phyloP scores from a whole-genome alignment of 2,888 invertebrate species.

The Melieria picta region DNA sequence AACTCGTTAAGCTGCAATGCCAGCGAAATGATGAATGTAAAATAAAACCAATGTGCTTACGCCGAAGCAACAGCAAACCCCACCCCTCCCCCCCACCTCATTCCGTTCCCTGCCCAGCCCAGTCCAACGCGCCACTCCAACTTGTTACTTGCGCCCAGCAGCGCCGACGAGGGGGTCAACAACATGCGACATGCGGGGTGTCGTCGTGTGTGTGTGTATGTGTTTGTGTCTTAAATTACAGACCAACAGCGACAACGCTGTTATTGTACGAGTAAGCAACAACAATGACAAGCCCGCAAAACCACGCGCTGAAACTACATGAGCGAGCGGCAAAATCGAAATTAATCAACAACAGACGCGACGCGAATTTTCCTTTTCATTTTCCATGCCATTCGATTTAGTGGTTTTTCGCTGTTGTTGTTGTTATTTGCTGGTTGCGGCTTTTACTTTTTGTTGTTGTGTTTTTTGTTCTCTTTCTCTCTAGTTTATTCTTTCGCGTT shows the following conservation, averaged over 20 bases:
- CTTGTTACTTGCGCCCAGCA: too few relatives aligned
- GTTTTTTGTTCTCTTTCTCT: not conserved
- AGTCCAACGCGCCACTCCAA: too few relatives aligned
- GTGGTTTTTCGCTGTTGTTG: too few relatives aligned
- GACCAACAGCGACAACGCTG: too few relatives aligned
- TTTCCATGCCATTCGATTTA: not conserved
- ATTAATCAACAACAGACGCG: slow-evolving; percentile 47
- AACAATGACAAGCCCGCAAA: not conserved
- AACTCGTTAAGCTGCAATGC: slow-evolving; percentile 44
- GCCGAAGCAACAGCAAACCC: slow-evolving; percentile 7
- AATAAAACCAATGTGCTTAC: slow-evolving; percentile 41
- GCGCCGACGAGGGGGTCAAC: too few relatives aligned
- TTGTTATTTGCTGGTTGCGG: too few relatives aligned
- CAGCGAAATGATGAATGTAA: slow-evolving; percentile 40
- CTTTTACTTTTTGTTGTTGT: not conserved
- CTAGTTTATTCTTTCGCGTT: slow-evolving; percentile 1
- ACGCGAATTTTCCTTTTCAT: slow-evolving; percentile 42
- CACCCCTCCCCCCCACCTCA: too few relatives aligned
- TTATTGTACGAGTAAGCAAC: slow-evolving; percentile 4
- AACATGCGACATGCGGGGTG: too few relatives aligned
- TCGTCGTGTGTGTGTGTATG: too few relatives aligned
- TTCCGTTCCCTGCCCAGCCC: too few relatives aligned
- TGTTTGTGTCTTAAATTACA: too few relatives aligned
- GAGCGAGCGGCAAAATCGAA: slow-evolving; percentile 40
- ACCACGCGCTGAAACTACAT: not conserved